These are phyloP conservation scores for Sycophila sp. DNA, from an alignment of 1,140 invertebrate species.

Conservation along the genomic window DNA sequence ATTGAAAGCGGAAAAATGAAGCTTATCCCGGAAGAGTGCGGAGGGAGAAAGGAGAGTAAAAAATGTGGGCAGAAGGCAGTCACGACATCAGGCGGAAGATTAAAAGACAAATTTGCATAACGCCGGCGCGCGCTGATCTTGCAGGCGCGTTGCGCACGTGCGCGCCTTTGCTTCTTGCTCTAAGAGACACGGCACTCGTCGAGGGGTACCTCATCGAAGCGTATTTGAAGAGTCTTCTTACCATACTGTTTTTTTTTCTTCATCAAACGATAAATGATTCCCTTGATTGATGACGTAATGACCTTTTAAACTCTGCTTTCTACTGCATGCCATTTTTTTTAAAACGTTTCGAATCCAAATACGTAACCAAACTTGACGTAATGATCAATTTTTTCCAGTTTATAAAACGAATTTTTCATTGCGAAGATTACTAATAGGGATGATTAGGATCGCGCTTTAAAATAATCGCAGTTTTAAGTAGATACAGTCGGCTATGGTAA, in stretches of 20 bases:
- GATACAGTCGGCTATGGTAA: too few species aligned
- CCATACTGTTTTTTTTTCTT: background rate
- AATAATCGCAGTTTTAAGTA: too few species aligned
- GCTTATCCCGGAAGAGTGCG: background rate
- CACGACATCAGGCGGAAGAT: constrained; percentile 48
- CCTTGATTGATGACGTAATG: background rate
- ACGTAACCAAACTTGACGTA: too few species aligned
- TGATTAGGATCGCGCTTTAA: too few species aligned
- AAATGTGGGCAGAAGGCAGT: constrained; percentile 42
- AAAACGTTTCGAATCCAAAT: too few species aligned
- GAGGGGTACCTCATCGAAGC: background rate
- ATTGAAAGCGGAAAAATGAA: constrained; percentile 28
- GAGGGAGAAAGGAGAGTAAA: constrained; percentile 17
- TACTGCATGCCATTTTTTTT: too few species aligned
- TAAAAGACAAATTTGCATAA: constrained; percentile 61
- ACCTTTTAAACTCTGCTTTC: background rate
- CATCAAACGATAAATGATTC: background rate
- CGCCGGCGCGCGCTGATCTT: constrained; percentile 45
- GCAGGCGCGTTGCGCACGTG: constrained; percentile 4
- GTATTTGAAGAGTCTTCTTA: background rate
- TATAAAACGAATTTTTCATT: too few species aligned
- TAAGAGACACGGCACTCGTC: constrained; percentile 1
- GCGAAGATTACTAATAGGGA: too few species aligned
- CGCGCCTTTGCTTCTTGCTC: background rate
- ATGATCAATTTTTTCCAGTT: too few species aligned